Evolutionary conservation across 2,113 vertebrate species (phyloP).

Genomic region (Phrynosoma blainvillii): DNA sequence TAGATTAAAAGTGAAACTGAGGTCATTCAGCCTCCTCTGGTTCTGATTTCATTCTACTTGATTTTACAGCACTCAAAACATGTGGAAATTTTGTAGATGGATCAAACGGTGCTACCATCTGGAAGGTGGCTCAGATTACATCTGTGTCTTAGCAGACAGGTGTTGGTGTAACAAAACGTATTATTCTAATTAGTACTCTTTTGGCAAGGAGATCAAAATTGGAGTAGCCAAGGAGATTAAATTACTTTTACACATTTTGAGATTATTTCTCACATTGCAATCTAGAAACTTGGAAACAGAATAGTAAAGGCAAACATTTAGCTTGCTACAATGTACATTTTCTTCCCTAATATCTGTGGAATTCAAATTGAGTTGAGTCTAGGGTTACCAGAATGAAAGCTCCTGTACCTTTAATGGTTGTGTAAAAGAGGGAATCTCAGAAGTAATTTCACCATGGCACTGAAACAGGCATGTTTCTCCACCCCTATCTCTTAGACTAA

Average conservation of each 20-base stretch:
- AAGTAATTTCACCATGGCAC: too few relatives aligned
- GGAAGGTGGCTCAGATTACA: constrained; percentile 8
- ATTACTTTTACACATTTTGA: not conserved
- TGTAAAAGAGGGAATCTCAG: too few relatives aligned
- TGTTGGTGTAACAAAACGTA: constrained; percentile 24
- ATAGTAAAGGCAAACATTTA: not conserved
- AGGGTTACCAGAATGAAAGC: too few relatives aligned
- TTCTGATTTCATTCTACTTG: constrained; percentile 11
- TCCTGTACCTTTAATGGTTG: too few relatives aligned
- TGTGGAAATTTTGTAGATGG: constrained; percentile 13
- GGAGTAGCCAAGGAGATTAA: not conserved
- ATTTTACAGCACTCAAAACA: constrained; percentile 15
- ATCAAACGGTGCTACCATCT: constrained; percentile 23
- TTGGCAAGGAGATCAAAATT: constrained; percentile 7
- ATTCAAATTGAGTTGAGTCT: too few relatives aligned
- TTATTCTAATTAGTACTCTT: constrained; percentile 34
- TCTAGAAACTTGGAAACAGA: not conserved
- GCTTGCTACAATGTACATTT: not conserved
- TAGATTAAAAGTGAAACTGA: not conserved
- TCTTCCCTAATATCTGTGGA: not conserved
- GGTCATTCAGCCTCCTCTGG: not conserved
- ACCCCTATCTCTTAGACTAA: too few relatives aligned
- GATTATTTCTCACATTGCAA: not conserved
- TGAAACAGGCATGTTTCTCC: too few relatives aligned
- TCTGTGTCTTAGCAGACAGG: constrained; percentile 16